Base-by-base conservation (phyloP, 2,113 vertebrate genomes). In the Notiomystis cincta region DNA sequence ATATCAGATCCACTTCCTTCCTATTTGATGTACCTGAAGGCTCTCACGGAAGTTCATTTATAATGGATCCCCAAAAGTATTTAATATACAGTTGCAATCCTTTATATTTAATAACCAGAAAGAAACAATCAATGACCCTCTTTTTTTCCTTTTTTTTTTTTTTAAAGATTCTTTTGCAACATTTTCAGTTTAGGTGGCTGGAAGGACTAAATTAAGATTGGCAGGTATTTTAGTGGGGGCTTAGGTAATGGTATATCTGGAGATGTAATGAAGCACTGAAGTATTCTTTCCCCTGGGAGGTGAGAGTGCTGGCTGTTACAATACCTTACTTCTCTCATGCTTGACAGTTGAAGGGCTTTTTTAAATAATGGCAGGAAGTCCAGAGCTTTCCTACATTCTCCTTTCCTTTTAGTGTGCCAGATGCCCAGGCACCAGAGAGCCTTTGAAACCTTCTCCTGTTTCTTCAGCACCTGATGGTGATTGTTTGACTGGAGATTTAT, bases 371-470 rank as follows among this genome's bases (percentile, higher is more conserved):
- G 31, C 87, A 97, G 95, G 93, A 96, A 96, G 87, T 57, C 16
- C 61, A 67, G 72, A 45, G 84, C 50, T 92, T 94, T 97, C 70
- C 91, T 35, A 3, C 24, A 11, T 75, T 23, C 66, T 72, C 54
- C 54, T 91, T 81, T 60, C 79, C 72, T 81, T 87, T 61, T 76
- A 45, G 69, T 17, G 13, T 79, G 61, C 95, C 19, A 16, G 87
- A 90, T 95, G 90, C 44, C 64, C 71, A 72, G 47, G 62, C 51
- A 94, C 42, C 53, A 80, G 30, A 64, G 51, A 42, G 51, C 28
- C 85, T 96, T 95, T 96, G 95, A 97, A 96, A 92, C 37, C 73
- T 89, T 92, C 92, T 96, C 76, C 37, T 58, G 16, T 97, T 96
- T 96, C 89, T 90, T 62, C 82, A 80, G 17, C 84, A 90, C 93